phyloP scores from a whole-genome alignment of 2,113 vertebrate genomes.

The Thymallus thymallus region DNA sequence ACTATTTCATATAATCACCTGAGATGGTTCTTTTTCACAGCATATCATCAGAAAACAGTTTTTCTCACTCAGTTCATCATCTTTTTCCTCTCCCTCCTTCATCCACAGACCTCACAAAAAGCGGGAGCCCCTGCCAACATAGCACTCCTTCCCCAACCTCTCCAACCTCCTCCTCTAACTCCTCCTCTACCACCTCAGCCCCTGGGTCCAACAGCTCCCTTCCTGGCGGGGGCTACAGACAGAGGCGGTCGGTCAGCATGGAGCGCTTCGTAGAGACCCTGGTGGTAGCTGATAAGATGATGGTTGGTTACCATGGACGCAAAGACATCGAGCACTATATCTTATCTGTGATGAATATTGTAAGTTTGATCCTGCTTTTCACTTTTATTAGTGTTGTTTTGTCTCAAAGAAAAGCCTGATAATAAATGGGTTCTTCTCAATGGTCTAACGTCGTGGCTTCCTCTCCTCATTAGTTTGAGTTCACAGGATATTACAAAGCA shows the following conservation, averaged over 20 bases:
- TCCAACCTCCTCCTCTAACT: conserved; percentile 29
- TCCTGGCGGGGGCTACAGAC: conserved; percentile 63
- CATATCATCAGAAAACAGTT: too few species aligned
- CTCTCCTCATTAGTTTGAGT: neutral
- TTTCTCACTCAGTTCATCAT: neutral
- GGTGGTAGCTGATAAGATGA: conserved; percentile 98
- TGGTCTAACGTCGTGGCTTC: neutral
- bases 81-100: conserved; percentile 7
- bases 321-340: conserved; percentile 99
- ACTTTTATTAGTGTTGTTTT: neutral
- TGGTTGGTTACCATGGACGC: conserved; percentile 97
- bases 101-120: conserved; percentile 79
- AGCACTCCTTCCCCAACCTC: conserved; percentile 60
- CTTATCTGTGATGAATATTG: conserved; percentile 99
- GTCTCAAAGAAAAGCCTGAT: neutral
- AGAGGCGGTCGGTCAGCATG: conserved; percentile 88
- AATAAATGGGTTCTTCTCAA: neutral
- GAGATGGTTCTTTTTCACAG: too few species aligned
- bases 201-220: conserved; percentile 62
- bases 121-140: conserved; percentile 72
- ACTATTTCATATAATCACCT: too few species aligned
- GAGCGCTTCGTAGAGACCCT: conserved; percentile 96
- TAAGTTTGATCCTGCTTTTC: conserved; percentile 92
- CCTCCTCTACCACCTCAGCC: conserved; percentile 31
- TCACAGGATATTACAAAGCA: neutral